Evolutionary conservation across 2,888 invertebrate species (phyloP).

Genomic region (Drosophila falleni): DNA sequence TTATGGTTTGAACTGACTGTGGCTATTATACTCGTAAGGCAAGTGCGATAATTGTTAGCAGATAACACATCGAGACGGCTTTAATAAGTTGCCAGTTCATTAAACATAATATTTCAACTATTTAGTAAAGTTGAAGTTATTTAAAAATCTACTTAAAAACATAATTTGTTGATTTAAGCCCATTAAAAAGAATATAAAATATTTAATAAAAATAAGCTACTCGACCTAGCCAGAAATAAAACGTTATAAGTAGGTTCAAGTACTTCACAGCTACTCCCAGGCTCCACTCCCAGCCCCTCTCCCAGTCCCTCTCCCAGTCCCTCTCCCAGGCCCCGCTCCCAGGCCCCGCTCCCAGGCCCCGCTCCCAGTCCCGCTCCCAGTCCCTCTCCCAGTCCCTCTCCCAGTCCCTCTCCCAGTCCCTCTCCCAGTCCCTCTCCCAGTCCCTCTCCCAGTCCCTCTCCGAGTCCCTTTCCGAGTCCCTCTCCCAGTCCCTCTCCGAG

Average conservation of each 20-base stretch:
- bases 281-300: too few relatives aligned
- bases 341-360: too few relatives aligned
- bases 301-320: too few relatives aligned
- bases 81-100: slow-evolving; percentile 11
- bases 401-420: too few relatives aligned
- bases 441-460: too few relatives aligned
- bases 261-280: slow-evolving; percentile 40
- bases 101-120: not conserved
- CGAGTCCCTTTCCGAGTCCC: too few relatives aligned
- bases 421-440: too few relatives aligned
- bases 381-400: too few relatives aligned
- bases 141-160: not conserved
- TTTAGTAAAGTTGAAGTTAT: too few relatives aligned
- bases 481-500: too few relatives aligned
- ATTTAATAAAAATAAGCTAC: slow-evolving; percentile 1
- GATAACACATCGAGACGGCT: slow-evolving; percentile 29
- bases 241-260: slow-evolving; percentile 26
- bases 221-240: not conserved
- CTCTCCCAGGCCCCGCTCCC: too few relatives aligned
- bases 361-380: too few relatives aligned
- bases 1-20: slow-evolving; percentile 5
- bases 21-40: slow-evolving; percentile 16
- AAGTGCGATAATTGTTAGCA: slow-evolving; percentile 31
- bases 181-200: not conserved
- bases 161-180: not conserved